Evolutionary conservation across 2,797 vertebrate genomes (phyloP), one percentile per base, ranked within the genome.

Genomic region (Sebastes cheni): DNA sequence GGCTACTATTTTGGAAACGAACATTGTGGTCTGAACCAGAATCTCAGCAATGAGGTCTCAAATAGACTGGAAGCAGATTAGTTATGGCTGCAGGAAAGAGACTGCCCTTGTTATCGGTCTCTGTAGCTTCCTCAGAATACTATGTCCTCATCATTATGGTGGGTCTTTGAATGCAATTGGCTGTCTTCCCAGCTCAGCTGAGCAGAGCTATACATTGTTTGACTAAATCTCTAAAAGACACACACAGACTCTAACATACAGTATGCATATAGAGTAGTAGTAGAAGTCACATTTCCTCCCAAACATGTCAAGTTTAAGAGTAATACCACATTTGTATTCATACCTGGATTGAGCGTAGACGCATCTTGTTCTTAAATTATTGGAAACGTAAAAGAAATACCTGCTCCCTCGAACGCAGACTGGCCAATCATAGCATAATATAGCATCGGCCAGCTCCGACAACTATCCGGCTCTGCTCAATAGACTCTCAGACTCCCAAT

Each of bases 1-100:
- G 36, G 8, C 39, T 36, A 18, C 32, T 69, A 22, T 64, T 58
- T 68, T 62, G 14, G 60, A 77, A 67, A 34, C 59, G 14, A 81
- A 32, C 30, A 27, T 73, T 72, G 4, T 13, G 4, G 60, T 50
- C 60, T 80, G 62, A 58, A 73, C 65, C 23, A 65, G 36, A 55
- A 70, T 59, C 59, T 54, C n/a, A 0, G 8, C 52, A 67, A 16
- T 79, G 64, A 72, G 46, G 39, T 55, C 67, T 82, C 61, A 66
- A 78, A 78, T 81, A 74, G 72, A 72, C 72, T 79, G 64, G 76
- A 69, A 61, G 77, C 61, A 65, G 52, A 79, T 72, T 84, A 75
- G 58, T 61, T 58, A 54, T 78, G 42, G 13, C 77, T 84, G 27
- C 22, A 79, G 71, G 71, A 77, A 50, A 82, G n/a, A 74, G 34